These are phyloP conservation scores for Danio kyathit DNA, from an alignment of 2,797 vertebrate genomes.

Conservation along the genomic window DNA sequence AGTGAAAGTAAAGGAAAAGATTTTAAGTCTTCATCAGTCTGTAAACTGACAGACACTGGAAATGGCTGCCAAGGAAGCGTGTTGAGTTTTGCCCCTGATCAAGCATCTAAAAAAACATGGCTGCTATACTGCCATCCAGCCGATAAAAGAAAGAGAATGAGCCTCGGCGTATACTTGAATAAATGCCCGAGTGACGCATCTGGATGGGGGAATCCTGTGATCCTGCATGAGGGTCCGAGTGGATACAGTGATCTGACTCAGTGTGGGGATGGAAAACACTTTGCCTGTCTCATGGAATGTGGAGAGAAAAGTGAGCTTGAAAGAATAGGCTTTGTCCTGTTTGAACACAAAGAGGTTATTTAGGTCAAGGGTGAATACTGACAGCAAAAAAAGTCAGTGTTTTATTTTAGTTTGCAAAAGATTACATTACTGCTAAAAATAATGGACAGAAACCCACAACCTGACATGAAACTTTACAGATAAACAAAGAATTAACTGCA, in stretches of 20 bases:
- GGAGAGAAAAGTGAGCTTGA: constrained; percentile 68
- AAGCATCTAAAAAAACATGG: constrained; percentile 51
- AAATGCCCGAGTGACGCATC: constrained; percentile 34
- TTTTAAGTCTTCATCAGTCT: constrained; percentile 59
- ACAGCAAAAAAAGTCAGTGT: neutral
- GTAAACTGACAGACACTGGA: constrained; percentile 65
- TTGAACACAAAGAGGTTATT: neutral
- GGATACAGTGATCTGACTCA: constrained; percentile 82
- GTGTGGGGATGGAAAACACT: constrained; percentile 60
- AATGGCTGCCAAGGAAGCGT: constrained; percentile 83
- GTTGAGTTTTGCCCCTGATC: constrained; percentile 69
- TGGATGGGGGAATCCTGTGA: constrained; percentile 70
- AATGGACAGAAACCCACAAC: neutral
- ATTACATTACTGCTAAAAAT: neutral
- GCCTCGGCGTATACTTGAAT: constrained; percentile 80
- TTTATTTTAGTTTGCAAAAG: neutral
- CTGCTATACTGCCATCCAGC: constrained; percentile 82
- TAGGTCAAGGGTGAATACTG: neutral
- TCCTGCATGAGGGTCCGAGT: constrained; percentile 74
- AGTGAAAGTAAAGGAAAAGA: constrained; percentile 62
- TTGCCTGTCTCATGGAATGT: constrained; percentile 81
- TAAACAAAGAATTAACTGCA: neutral
- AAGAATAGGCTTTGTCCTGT: constrained; percentile 68
- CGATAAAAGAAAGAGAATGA: constrained; percentile 53
- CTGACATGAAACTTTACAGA: neutral